Conservation (phyloP, 1,140 invertebrate genomes). For the Proales similis region DNA sequence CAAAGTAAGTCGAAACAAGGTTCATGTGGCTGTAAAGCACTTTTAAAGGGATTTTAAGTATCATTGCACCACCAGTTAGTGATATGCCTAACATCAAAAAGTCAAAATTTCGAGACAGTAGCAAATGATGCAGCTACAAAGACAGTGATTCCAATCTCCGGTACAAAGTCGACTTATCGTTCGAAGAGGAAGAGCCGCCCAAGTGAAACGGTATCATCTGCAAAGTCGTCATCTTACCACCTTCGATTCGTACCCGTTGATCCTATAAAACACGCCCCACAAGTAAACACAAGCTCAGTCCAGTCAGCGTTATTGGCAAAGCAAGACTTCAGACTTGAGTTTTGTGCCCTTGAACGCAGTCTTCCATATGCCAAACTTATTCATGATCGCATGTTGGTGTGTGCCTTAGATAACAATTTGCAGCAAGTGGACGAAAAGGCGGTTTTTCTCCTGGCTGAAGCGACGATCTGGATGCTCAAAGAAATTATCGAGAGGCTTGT, state of each 20-base stretch:
- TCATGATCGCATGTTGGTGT: slow-evolving; percentile 11
- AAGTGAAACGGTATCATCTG: too few relatives aligned
- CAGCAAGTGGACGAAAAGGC: slow-evolving; percentile 26
- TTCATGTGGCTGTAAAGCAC: too few relatives aligned
- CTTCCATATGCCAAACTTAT: slow-evolving; percentile 34
- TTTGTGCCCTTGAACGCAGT: slow-evolving; percentile 32
- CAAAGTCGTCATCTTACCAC: too few relatives aligned
- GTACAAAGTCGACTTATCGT: too few relatives aligned
- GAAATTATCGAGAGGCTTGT: slow-evolving; percentile 26
- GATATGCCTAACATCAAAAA: slow-evolving; percentile 31
- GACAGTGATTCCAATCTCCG: slow-evolving; percentile 20
- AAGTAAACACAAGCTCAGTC: slow-evolving; percentile 9
- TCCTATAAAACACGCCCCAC: slow-evolving; percentile 25
- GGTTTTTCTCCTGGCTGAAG: slow-evolving; percentile 22
- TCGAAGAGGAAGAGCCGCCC: too few relatives aligned
- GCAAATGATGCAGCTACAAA: slow-evolving; percentile 22
- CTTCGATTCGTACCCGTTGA: slow-evolving; percentile 31
- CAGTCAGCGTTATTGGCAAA: slow-evolving; percentile 10
- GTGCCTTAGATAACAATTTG: slow-evolving; percentile 13
- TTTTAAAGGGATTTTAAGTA: slow-evolving; percentile 7
- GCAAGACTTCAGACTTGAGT: slow-evolving; percentile 20
- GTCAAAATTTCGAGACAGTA: slow-evolving; percentile 16
- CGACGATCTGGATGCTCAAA: slow-evolving; percentile 22
- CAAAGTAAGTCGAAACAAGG: too few relatives aligned
- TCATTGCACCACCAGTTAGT: neutral